These are phyloP conservation scores for Protodeltote pygarga DNA, from an alignment of 2,888 invertebrate genomes.

Conservation along the genomic window DNA sequence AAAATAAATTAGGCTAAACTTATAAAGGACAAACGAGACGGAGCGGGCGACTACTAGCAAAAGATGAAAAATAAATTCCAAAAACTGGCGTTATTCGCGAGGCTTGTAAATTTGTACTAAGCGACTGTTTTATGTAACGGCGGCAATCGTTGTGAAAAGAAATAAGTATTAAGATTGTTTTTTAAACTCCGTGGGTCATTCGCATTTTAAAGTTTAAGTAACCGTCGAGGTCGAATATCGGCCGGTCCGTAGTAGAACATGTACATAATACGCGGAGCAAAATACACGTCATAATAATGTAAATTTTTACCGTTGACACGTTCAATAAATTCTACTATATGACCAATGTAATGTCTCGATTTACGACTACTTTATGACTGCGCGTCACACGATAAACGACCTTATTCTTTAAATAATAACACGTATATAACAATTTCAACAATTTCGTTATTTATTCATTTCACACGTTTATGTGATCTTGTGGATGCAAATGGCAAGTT, in stretches of 20 bases:
- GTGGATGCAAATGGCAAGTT: too few species aligned
- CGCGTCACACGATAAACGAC: background rate
- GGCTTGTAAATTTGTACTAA: too few species aligned
- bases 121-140: background rate
- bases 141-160: background rate
- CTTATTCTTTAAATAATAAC: too few species aligned
- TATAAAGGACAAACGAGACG: too few species aligned
- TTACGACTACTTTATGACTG: conserved; percentile 11
- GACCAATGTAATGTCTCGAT: conserved; percentile 24
- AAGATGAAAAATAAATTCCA: too few species aligned
- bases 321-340: conserved; percentile 4
- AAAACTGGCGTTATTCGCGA: too few species aligned
- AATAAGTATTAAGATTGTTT: too few species aligned
- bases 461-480: too few species aligned
- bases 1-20: too few species aligned
- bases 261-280: conserved; percentile 40
- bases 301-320: conserved; percentile 6
- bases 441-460: too few species aligned
- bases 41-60: too few species aligned
- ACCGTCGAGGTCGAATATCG: conserved; percentile 11
- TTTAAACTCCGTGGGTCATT: conserved; percentile 15
- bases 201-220: conserved; percentile 11
- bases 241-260: conserved; percentile 30
- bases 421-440: too few species aligned
- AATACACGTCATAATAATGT: conserved; percentile 5